Conservation (phyloP, 2,888 invertebrate species). For the Acleris sparsana region DNA sequence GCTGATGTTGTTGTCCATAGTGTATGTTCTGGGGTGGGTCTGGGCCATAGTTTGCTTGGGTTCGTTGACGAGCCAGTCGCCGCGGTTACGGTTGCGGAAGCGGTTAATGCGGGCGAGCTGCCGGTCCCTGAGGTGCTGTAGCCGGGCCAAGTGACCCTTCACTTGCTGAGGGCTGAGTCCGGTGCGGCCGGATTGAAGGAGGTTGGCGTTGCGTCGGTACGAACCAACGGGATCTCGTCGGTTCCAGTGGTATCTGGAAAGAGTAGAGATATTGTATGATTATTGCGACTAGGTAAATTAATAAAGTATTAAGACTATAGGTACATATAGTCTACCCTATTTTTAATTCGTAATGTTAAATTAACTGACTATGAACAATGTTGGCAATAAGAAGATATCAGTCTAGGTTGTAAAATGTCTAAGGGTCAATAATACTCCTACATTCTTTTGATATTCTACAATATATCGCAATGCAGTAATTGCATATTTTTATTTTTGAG, state of each 20-base stretch:
- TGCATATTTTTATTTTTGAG: no score
- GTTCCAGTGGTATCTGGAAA: conserved; percentile 73
- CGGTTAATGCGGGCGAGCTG: conserved; percentile 68
- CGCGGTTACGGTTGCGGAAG: conserved; percentile 53
- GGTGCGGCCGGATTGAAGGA: conserved; percentile 71
- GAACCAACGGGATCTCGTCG: conserved; percentile 76
- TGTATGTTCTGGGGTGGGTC: conserved; percentile 81
- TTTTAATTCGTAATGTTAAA: no score
- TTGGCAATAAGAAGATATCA: no score
- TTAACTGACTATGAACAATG: background rate
- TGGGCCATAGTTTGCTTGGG: conserved; percentile 66
- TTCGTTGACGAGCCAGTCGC: conserved; percentile 71
- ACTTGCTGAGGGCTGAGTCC: conserved; percentile 71
- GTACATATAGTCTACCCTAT: no score
- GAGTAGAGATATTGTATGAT: background rate
- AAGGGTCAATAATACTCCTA: no score
- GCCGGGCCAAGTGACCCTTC: conserved; percentile 66
- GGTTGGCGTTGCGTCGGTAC: conserved; percentile 68
- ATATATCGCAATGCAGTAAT: no score
- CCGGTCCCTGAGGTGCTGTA: conserved; percentile 70
- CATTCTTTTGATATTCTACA: no score
- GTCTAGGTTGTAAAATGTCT: no score
- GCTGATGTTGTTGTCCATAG: conserved; percentile 78
- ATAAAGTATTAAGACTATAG: no score
- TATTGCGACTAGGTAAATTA: background rate